Conservation (phyloP, 2,888 invertebrate species). For the Formica aserva region DNA sequence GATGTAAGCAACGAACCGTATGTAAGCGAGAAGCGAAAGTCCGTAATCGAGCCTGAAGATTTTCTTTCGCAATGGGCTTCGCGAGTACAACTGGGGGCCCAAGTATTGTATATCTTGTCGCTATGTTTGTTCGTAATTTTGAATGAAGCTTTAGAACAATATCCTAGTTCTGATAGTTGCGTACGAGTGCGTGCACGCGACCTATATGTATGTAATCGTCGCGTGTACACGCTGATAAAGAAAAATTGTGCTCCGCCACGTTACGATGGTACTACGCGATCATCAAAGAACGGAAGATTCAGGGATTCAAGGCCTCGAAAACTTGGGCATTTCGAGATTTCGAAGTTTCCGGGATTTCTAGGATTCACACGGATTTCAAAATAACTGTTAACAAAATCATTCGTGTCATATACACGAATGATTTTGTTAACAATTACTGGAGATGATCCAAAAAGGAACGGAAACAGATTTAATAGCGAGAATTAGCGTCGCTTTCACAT, state of each 20-base stretch:
- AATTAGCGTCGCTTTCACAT: conserved; percentile 40
- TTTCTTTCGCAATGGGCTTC: conserved; percentile 51
- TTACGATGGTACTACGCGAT: neutral
- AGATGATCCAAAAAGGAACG: no score
- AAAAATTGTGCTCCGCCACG: neutral
- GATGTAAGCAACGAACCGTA: conserved; percentile 57
- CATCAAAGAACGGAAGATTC: neutral
- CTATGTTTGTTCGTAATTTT: conserved; percentile 48
- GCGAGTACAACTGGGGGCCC: conserved; percentile 46
- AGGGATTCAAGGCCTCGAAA: neutral
- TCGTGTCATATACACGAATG: no score
- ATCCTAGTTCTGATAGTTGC: conserved; percentile 52
- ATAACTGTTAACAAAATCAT: no score
- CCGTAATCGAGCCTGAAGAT: conserved; percentile 17
- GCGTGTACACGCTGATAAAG: neutral
- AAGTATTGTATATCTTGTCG: conserved; percentile 50
- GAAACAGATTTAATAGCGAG: neutral
- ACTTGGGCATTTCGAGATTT: neutral
- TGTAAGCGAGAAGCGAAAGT: conserved; percentile 47
- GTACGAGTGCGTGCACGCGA: neutral
- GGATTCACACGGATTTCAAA: neutral
- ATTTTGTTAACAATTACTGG: no score
- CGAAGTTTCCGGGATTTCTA: neutral
- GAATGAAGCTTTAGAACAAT: conserved; percentile 44
- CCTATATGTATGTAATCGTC: neutral